phyloP scores from a whole-genome alignment of 2,113 vertebrate species.

The Marcusenius ussheri region DNA sequence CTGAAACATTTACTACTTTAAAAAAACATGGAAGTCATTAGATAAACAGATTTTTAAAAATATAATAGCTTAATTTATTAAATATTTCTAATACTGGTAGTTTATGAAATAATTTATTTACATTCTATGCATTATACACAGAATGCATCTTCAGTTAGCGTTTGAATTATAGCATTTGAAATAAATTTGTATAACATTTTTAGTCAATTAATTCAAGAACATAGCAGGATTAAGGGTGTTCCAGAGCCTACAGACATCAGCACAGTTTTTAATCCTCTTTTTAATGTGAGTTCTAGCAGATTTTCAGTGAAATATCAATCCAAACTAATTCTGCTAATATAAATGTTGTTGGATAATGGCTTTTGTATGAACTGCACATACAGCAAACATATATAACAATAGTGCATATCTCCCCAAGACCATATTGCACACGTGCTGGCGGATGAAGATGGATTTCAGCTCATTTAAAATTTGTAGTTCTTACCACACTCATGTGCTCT shows the following conservation, averaged over 20 bases:
- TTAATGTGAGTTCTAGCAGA: neutral
- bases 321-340: neutral
- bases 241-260: neutral
- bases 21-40: neutral
- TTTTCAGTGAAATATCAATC: neutral
- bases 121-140: neutral
- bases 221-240: neutral
- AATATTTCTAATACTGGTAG: neutral
- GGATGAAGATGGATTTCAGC: neutral
- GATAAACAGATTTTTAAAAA: neutral
- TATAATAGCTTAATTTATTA: neutral
- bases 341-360: neutral
- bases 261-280: conserved; percentile 1
- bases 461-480: neutral
- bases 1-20: conserved; percentile 9
- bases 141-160: neutral
- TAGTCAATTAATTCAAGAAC: conserved; percentile 5
- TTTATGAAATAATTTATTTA: neutral
- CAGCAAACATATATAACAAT: neutral
- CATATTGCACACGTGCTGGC: neutral
- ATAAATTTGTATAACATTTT: conserved; percentile 18
- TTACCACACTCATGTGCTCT: neutral
- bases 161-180: neutral
- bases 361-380: neutral
- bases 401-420: neutral